Base-by-base conservation (phyloP, 2,888 invertebrate genomes). In the Ornithoptera alexandrae region DNA sequence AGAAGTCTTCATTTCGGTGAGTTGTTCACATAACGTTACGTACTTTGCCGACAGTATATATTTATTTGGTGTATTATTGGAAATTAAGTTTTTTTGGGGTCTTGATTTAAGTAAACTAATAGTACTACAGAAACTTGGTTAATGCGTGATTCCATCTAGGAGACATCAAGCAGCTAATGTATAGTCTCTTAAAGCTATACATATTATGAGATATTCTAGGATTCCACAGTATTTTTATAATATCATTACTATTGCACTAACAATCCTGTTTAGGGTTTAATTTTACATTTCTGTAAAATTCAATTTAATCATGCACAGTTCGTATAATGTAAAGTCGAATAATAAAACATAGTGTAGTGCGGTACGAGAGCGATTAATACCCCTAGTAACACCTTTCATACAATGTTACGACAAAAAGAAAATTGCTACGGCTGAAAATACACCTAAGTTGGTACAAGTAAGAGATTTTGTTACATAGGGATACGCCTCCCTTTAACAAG, bases 1-100 rank as follows among this genome's bases (percentile, higher is more conserved):
- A 87, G 99, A 99, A 94, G 98, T 99, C 65, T 98, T 98, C 89
- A 97, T 97, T 88, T 97, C 97, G 88, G 97, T 97, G 86, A 94
- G 95, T 85, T 70, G 39, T 62, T 12, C 46, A n/a, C 0, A 53
- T 0, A 53, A 12, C 18, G n/a, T 7, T 2, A 53, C 18, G 2
- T 53, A 53, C 4, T 53, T 50, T 50, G 12, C 50, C 5, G 17
- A 17, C 50, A 46, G 42, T 12, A 42, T 5, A 42, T 42, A 12
- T 42, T 8, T 15, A 46, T 12, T 12, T 15, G 12, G 22, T 22
- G 22, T 22, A 46, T 12, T 15, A 46, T 15, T 12, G 42, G 10
- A 42, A 2, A 6, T 8, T 1, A 39, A 8, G 1, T 1, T 39
- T 7, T 10, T 39, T 39, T 39, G 1, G 39, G 0, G 1, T 39